Percentiles rank a stretch among this genome's conserved stretches.
These are phyloP conservation scores for Pitta sordida DNA, from an alignment of 2,113 vertebrate species.

Conservation along the genomic window DNA sequence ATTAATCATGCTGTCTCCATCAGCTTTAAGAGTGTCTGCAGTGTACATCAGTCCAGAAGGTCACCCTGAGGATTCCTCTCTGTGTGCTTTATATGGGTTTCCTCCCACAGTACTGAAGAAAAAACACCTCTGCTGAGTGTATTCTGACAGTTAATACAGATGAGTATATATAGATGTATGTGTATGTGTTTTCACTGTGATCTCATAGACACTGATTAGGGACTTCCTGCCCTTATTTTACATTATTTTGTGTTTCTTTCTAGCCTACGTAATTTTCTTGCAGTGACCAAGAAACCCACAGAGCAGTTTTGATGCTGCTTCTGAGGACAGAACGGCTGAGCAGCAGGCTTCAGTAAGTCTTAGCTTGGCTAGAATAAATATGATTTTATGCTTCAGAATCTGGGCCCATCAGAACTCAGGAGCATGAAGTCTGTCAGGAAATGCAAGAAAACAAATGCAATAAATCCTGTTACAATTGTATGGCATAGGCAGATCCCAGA, in stretches of 20 bases:
- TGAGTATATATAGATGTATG: neutral
- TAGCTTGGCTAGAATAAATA: neutral
- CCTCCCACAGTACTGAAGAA: neutral
- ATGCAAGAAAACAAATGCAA: neutral
- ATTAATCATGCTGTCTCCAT: conserved; percentile 27
- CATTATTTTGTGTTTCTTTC: neutral
- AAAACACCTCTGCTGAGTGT: neutral
- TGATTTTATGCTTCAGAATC: neutral
- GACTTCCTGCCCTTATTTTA: neutral
- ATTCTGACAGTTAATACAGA: neutral
- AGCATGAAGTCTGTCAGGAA: neutral
- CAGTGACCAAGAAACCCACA: neutral
- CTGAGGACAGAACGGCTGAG: neutral
- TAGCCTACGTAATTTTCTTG: neutral
- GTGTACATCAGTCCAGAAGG: neutral
- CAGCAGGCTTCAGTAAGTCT: neutral
- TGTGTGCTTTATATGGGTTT: neutral
- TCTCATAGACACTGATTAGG: neutral
- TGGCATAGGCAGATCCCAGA: neutral
- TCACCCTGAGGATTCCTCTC: neutral
- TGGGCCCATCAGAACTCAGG: neutral
- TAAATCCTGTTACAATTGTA: neutral
- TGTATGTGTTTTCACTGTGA: neutral
- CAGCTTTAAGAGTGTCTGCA: conserved; percentile 5
- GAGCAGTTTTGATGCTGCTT: neutral